Conservation (phyloP, 2,797 vertebrate species). For the Graptemys geographica region DNA sequence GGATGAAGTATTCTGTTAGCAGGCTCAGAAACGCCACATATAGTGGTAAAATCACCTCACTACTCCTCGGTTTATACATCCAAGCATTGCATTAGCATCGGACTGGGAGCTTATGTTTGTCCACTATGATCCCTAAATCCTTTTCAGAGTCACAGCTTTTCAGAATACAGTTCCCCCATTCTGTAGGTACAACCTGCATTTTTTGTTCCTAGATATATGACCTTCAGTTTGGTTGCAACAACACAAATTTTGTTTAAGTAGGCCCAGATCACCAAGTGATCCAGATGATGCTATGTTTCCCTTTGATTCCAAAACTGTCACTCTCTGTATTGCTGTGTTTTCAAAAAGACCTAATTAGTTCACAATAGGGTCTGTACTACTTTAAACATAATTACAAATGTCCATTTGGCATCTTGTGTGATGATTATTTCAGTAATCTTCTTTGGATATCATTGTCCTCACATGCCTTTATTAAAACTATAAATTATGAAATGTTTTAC, state of each 20-base stretch:
- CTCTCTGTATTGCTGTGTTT: accelerated
- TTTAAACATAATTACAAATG: background rate
- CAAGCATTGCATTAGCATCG: background rate
- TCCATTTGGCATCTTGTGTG: conserved; percentile 3
- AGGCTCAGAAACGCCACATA: background rate
- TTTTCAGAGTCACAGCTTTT: background rate
- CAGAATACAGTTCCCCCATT: background rate
- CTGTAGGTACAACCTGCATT: background rate
- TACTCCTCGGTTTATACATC: background rate
- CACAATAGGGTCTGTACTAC: conserved; percentile 13
- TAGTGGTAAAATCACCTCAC: background rate
- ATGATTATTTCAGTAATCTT: background rate
- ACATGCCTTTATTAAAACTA: background rate
- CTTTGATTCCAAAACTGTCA: background rate
- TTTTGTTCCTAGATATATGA: background rate
- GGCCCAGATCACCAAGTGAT: background rate
- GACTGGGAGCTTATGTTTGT: background rate
- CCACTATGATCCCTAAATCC: background rate
- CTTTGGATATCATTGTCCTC: background rate
- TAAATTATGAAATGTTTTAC: background rate
- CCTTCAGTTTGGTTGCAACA: background rate
- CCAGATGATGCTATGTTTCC: background rate
- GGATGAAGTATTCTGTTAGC: background rate
- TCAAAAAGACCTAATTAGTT: conserved; percentile 1
- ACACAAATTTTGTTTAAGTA: background rate